Conservation (phyloP, 2,797 vertebrate species). For the Muraenolepis orangiensis region DNA sequence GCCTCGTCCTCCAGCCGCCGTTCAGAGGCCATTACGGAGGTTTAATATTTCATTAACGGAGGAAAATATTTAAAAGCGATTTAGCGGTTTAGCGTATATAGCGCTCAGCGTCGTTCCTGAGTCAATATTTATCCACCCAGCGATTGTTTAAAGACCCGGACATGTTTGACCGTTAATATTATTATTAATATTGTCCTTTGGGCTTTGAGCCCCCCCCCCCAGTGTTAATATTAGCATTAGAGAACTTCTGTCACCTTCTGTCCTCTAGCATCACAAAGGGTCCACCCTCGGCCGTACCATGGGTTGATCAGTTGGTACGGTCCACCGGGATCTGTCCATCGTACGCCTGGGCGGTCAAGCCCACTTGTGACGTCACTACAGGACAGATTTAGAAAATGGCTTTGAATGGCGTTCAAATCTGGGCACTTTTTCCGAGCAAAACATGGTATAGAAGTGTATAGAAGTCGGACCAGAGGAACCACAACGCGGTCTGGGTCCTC, state of each 20-base stretch:
- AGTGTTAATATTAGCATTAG: slow-evolving; percentile 1
- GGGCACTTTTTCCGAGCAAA: background rate
- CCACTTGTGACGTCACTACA: background rate
- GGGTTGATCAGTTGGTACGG: no score
- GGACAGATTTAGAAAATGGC: background rate
- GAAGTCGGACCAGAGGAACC: background rate
- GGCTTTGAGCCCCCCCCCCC: background rate
- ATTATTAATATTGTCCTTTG: slow-evolving; percentile 1
- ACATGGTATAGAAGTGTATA: no score
- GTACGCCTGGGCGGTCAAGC: background rate
- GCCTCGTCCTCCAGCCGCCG: slow-evolving; percentile 17
- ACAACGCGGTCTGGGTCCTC: background rate
- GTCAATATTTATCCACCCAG: background rate
- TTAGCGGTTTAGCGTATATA: background rate
- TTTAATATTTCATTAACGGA: slow-evolving; percentile 21
- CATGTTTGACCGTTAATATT: slow-evolving; percentile 2
- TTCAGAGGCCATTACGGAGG: slow-evolving; percentile 18
- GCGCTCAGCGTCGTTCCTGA: background rate
- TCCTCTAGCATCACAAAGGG: background rate
- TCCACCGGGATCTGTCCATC: background rate
- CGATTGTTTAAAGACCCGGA: background rate
- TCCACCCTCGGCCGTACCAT: no score
- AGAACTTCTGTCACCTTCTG: background rate
- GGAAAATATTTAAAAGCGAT: background rate
- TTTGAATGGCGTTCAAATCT: background rate